A percentile compares a stretch with the other conserved stretches of the same genome.
Evolutionary conservation across 2,888 invertebrate species (phyloP).

Genomic region (Dione juno): DNA sequence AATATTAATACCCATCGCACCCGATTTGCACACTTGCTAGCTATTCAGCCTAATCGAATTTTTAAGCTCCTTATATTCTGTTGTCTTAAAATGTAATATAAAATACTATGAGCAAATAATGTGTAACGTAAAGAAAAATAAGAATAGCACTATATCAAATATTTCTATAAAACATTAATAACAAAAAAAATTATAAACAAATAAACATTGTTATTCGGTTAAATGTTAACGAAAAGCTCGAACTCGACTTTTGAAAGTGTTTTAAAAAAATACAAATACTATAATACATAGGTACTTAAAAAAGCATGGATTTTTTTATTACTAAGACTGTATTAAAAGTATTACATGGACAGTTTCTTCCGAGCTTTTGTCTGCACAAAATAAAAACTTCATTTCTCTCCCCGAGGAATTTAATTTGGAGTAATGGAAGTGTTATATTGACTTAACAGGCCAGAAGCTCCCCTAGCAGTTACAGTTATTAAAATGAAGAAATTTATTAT

Average conservation of each 20-base stretch:
- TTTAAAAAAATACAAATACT: not conserved
- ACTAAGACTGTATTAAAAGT: slow-evolving; percentile 34
- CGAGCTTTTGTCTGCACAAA: slow-evolving; percentile 69
- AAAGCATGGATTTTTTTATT: not conserved
- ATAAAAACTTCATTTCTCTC: slow-evolving; percentile 83
- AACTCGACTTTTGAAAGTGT: not conserved
- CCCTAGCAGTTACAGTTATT: slow-evolving; percentile 82
- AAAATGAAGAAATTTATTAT: slow-evolving; percentile 84
- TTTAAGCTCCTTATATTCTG: slow-evolving; percentile 69
- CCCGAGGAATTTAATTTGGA: slow-evolving; percentile 83
- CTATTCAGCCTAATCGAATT: slow-evolving; percentile 71
- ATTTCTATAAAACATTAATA: not conserved
- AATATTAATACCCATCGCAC: slow-evolving; percentile 82
- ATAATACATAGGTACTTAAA: slow-evolving; percentile 1
- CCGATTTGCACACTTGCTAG: slow-evolving; percentile 75
- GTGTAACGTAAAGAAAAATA: not conserved
- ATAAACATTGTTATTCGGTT: not conserved
- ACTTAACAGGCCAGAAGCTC: slow-evolving; percentile 82
- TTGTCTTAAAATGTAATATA: slow-evolving; percentile 37
- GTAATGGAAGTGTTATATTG: slow-evolving; percentile 84
- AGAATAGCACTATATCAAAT: not conserved
- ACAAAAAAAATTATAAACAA: not conserved
- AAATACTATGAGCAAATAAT: slow-evolving; percentile 32
- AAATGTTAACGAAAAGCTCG: not conserved
- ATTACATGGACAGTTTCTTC: slow-evolving; percentile 66